Conservation (phyloP, 2,113 vertebrate genomes). For the Tylochromis polylepis region DNA sequence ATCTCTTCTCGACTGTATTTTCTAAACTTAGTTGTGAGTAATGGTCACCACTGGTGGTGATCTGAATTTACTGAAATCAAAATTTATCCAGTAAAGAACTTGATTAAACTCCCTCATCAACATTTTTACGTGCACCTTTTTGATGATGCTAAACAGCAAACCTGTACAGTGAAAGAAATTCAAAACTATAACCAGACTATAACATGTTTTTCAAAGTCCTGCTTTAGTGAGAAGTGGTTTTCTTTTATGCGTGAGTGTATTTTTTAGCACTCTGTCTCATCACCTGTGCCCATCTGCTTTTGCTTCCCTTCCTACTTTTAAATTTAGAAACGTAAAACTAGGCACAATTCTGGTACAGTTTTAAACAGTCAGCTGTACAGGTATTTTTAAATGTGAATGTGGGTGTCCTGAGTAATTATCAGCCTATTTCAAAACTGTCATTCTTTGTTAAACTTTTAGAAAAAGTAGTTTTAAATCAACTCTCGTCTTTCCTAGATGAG, state of each 20-base stretch:
- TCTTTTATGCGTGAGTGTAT: not conserved
- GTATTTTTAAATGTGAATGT: not conserved
- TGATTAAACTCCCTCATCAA: no score
- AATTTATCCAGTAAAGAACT: no score
- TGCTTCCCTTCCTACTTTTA: not conserved
- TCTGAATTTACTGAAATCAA: no score
- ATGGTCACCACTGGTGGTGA: no score
- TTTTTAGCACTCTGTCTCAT: accelerated
- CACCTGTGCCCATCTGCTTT: not conserved
- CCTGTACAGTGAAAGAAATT: not conserved
- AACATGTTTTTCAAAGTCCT: not conserved
- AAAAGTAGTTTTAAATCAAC: not conserved
- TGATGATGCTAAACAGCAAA: not conserved
- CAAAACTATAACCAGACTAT: not conserved
- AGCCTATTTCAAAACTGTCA: not conserved
- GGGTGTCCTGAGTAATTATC: not conserved
- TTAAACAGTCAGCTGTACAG: not conserved
- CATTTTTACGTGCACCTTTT: no score
- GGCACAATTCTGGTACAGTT: not conserved
- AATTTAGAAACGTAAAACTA: not conserved
- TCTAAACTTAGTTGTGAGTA: no score
- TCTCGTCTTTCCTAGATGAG: not conserved
- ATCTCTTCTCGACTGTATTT: no score
- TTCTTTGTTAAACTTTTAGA: not conserved
- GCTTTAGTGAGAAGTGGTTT: not conserved